Evolutionary conservation across 2,797 vertebrate genomes (phyloP), one percentile per base, ranked within the genome.

Genomic region (Syndactyla subalaris): DNA sequence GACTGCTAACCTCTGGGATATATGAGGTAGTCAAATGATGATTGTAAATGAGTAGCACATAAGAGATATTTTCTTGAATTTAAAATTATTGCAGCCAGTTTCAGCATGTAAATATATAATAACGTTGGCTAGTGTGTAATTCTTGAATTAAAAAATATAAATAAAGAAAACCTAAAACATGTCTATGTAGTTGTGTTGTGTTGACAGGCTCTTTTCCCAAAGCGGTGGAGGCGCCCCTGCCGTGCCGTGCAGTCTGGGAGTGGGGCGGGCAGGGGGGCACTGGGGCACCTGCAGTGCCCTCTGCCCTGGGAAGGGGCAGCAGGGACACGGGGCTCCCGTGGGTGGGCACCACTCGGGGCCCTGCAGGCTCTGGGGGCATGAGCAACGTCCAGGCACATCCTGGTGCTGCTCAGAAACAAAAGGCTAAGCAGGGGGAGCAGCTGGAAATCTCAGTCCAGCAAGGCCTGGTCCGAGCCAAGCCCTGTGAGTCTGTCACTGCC

Each of bases 81-180:
- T 98, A 98, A 98, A 98, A 95, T 98, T 98, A 98, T 93, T 98
- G 97, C 98, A 98, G 97, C 98, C 98, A 98, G 97, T 98, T 98
- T 98, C 98, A 98, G 98, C 98, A 98, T 98, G 98, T 98, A 98
- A 98, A 98, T 98, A 98, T 98, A 98, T 97, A 98, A 97, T 97
- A 98, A 97, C 98, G 98, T 98, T 98, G 98, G 97, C 97, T 98
- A 98, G 98, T 98, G 98, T 98, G 98, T 98, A 98, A 98, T 98
- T 98, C 98, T 98, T 98, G 97, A 98, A 97, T 95, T 98, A 97
- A 98, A 98, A 98, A 98, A 97, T 98, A 98, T 97, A 98, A 98
- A 98, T 98, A 98, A 98, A 98, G 97, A 97, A 97, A 97, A 97
- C 93, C 94, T 98, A 97, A 98, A 98, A 97, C 92, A 83, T 88